Base-by-base conservation (phyloP, 2,797 vertebrate genomes). In the Typhlichthys eigenmanni region DNA sequence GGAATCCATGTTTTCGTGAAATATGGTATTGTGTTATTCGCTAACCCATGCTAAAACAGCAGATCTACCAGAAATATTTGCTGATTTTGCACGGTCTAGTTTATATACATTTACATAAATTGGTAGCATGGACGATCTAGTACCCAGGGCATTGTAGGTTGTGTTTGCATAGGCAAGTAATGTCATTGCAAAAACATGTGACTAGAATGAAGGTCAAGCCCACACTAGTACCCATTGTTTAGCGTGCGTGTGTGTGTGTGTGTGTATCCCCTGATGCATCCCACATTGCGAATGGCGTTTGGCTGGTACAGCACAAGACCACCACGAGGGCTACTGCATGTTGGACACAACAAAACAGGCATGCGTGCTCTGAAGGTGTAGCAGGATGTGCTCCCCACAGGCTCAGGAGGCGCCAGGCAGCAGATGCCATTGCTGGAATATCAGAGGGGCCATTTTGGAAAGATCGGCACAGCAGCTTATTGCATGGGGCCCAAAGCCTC, bases 381-480 rank as follows among this genome's bases (percentile, higher is more conserved):
- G 73, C 63, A 73, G 59, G 13, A n/a, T 80, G 71, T 61, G n/a
- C 60, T 77, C 77, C 58, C 62, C 59, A 68, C 34, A 55, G 45
- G 53, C 64, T 50, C 47, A 75, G 57, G n/a, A 82, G 12, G 32
- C 55, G 69, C 67, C 66, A 74, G 71, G 9, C 43, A 1, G 54
- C 65, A 60, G 64, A 84, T 72, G 74, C 79, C 73, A 72, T 69
- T 69, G 51, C 52, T 65, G 48, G 66, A 68, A 7, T 54, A 61
- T 77, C 68, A 60, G 71, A 69, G 62, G 19, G 62, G 71, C 74
- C 72, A 60, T 14, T 34, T 24, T 62, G 75, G 78, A 69, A 81
- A 66, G 16, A 52, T 78, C 43, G 69, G 67, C 78, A 85, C 83
- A 82, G 81, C 66, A 75, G 62, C 79, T 75, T 69, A 63, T 77